Percentiles rank a stretch among this genome's conserved stretches.
Evolutionary conservation across 2,113 vertebrate species (phyloP).

Genomic region (Reinhardtius hippoglossoides): DNA sequence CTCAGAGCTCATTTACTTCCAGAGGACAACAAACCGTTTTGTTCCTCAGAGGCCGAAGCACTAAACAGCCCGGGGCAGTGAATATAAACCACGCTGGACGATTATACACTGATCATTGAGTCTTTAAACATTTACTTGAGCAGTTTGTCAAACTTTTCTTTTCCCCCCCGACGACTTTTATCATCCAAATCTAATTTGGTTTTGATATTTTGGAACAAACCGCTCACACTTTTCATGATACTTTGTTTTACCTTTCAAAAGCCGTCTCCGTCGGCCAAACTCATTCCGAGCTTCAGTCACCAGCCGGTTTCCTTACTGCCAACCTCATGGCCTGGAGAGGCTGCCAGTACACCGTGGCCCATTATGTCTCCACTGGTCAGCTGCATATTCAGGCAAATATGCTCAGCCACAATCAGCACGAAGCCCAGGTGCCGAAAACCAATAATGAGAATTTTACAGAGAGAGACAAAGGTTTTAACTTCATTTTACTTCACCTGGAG

Average conservation of each 20-base stretch:
- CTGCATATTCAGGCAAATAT: constrained; percentile 11
- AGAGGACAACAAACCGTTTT: no score
- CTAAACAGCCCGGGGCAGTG: no score
- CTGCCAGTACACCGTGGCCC: constrained; percentile 36
- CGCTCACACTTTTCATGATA: not conserved
- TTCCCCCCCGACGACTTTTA: not conserved
- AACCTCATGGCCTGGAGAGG: constrained; percentile 42
- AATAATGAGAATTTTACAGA: constrained; percentile 4
- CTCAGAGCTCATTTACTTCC: no score
- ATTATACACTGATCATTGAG: no score
- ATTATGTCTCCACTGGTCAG: constrained; percentile 29
- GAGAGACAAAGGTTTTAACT: no score
- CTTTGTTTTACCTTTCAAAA: constrained; percentile 56
- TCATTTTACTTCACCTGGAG: no score
- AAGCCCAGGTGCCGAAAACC: constrained; percentile 5
- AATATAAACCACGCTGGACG: no score
- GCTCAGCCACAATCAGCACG: not conserved
- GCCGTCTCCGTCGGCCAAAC: constrained; percentile 29
- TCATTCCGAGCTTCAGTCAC: constrained; percentile 30
- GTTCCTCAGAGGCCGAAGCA: no score
- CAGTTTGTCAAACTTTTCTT: no score
- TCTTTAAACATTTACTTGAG: no score
- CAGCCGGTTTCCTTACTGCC: constrained; percentile 21
- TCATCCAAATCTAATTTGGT: not conserved
- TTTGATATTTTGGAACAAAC: not conserved